Conservation (phyloP, 2,888 invertebrate species). For the Stratiomys singularior region DNA sequence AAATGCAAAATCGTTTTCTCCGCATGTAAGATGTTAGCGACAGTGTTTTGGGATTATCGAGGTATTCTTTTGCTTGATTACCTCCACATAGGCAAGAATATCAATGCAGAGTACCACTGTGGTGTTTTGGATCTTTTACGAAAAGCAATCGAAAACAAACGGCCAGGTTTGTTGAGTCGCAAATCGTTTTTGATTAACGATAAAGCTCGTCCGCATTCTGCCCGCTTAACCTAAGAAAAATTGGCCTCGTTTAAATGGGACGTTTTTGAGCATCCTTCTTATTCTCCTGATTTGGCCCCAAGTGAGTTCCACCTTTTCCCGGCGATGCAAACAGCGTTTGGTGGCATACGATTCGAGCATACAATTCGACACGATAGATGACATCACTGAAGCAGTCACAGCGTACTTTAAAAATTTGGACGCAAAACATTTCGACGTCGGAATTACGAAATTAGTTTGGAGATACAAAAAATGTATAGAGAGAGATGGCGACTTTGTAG, state of each 20-base stretch:
- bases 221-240: too few species aligned
- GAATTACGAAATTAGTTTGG: neutral
- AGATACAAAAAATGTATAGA: neutral
- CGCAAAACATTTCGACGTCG: too few species aligned
- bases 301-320: neutral
- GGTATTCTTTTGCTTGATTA: slow-evolving; percentile 10
- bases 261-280: too few species aligned
- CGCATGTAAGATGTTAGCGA: slow-evolving; percentile 18
- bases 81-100: slow-evolving; percentile 3
- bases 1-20: slow-evolving; percentile 20
- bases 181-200: slow-evolving; percentile 7
- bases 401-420: too few species aligned
- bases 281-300: neutral
- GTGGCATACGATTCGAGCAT: too few species aligned
- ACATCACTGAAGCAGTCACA: too few species aligned
- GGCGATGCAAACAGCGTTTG: neutral
- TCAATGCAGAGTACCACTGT: slow-evolving; percentile 20
- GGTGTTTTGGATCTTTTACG: too few species aligned
- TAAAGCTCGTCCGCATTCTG: slow-evolving; percentile 17
- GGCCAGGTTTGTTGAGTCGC: too few species aligned
- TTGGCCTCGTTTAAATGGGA: too few species aligned
- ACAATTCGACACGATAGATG: neutral
- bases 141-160: too few species aligned
- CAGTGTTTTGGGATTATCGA: too few species aligned
- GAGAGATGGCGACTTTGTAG: too few species aligned